Conservation (phyloP, 2,888 invertebrate species). For the Arrhopalites spinosus region DNA sequence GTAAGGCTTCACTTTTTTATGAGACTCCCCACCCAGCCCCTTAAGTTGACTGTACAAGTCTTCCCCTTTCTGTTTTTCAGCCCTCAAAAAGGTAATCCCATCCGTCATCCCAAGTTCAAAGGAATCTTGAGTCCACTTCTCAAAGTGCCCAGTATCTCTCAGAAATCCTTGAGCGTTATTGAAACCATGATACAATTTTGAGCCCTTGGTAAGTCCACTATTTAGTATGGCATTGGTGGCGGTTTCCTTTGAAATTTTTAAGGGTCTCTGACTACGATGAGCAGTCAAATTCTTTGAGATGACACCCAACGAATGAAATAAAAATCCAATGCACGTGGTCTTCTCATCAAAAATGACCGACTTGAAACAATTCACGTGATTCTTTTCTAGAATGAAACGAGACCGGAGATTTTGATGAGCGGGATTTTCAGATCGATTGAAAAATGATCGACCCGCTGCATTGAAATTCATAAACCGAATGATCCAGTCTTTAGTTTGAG, state of each 20-base stretch:
- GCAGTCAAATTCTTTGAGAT: slow-evolving; percentile 10
- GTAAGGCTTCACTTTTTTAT: too few relatives aligned
- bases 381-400: not conserved
- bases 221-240: not conserved
- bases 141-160: slow-evolving; percentile 16
- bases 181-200: slow-evolving; percentile 16
- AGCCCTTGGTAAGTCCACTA: slow-evolving; percentile 3
- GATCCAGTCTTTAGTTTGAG: not conserved
- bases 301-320: not conserved
- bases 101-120: not conserved
- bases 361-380: not conserved
- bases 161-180: not conserved
- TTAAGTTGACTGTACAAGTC: too few relatives aligned
- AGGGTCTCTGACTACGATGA: not conserved
- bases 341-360: not conserved
- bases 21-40: too few relatives aligned
- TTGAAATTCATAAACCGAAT: not conserved
- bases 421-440: not conserved
- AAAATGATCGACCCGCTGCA: not conserved
- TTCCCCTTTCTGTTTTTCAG: too few relatives aligned
- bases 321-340: slow-evolving; percentile 9
- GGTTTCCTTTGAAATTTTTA: not conserved
- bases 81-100: too few relatives aligned
- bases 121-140: slow-evolving; percentile 5
- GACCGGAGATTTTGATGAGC: not conserved